Evolutionary conservation across 2,888 invertebrate species (phyloP).

Genomic region (Andrena camellia): DNA sequence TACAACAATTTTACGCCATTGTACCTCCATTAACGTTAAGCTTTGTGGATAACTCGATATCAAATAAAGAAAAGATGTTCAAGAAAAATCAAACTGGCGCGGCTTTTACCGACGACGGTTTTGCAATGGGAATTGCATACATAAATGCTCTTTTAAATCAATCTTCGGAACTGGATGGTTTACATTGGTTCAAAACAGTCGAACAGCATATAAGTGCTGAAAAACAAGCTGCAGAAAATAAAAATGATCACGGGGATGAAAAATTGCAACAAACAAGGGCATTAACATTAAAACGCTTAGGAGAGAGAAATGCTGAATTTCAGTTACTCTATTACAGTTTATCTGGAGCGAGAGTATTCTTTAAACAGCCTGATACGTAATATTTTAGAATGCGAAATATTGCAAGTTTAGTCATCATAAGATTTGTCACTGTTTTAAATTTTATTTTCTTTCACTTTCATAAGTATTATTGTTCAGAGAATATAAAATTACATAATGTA

Average conservation of each 20-base stretch:
- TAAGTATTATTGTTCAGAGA: conserved; percentile 42
- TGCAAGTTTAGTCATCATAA: not conserved
- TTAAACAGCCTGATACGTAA: conserved; percentile 87
- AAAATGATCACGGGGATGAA: conserved; percentile 89
- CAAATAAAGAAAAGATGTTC: conserved; percentile 96
- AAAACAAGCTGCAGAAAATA: conserved; percentile 87
- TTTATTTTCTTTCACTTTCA: conserved; percentile 52
- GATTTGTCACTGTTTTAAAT: conserved; percentile 41
- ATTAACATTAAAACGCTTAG: conserved; percentile 93
- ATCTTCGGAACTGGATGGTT: conserved; percentile 92
- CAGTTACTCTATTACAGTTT: conserved; percentile 95
- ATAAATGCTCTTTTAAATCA: conserved; percentile 96
- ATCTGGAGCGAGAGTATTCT: conserved; percentile 98
- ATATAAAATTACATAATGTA: conserved; percentile 43
- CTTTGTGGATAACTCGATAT: conserved; percentile 96
- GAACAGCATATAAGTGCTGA: conserved; percentile 90
- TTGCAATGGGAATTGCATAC: conserved; percentile 98
- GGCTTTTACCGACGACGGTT: conserved; percentile 99
- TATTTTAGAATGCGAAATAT: conserved; percentile 5
- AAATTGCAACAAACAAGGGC: conserved; percentile 97
- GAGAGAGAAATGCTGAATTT: conserved; percentile 88
- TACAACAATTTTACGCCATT: conserved; percentile 96
- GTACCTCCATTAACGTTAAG: conserved; percentile 97
- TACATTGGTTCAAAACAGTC: conserved; percentile 98
- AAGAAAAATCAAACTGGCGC: conserved; percentile 95